These are phyloP conservation scores for Heliconius sara DNA, from an alignment of 2,888 invertebrate genomes.

Conservation along the genomic window DNA sequence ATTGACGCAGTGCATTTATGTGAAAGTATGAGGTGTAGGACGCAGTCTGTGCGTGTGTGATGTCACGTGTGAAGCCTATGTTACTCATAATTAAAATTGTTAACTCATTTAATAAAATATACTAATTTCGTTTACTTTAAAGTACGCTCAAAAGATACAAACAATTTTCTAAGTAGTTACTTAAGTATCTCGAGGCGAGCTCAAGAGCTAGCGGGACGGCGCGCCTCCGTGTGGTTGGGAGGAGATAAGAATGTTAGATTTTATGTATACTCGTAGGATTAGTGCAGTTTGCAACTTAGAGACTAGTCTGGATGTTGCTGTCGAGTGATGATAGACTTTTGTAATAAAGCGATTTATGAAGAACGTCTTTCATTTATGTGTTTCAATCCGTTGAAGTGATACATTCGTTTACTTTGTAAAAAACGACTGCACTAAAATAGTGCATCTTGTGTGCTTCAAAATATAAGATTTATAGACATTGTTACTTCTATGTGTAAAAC, in stretches of 20 bases:
- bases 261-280: constrained; percentile 33
- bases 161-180: neutral
- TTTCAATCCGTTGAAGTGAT: too few relatives aligned
- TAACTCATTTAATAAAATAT: constrained; percentile 7
- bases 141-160: constrained; percentile 5
- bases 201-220: neutral
- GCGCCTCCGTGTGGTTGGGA: neutral
- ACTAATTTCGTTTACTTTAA: neutral
- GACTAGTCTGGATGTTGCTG: constrained; percentile 49
- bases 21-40: neutral
- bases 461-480: too few relatives aligned
- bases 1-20: neutral
- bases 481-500: too few relatives aligned
- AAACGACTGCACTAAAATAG: neutral
- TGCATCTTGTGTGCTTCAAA: too few relatives aligned
- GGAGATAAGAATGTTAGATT: constrained; percentile 11
- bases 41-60: neutral
- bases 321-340: constrained; percentile 60
- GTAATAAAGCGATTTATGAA: constrained; percentile 71
- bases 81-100: neutral
- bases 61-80: neutral
- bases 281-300: constrained; percentile 40
- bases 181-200: neutral
- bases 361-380: constrained; percentile 31
- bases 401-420: too few relatives aligned